A percentile compares a stretch with the other conserved stretches of the same genome.
These are phyloP conservation scores for Perca flavescens DNA, from an alignment of 2,113 vertebrate genomes.

Conservation along the genomic window DNA sequence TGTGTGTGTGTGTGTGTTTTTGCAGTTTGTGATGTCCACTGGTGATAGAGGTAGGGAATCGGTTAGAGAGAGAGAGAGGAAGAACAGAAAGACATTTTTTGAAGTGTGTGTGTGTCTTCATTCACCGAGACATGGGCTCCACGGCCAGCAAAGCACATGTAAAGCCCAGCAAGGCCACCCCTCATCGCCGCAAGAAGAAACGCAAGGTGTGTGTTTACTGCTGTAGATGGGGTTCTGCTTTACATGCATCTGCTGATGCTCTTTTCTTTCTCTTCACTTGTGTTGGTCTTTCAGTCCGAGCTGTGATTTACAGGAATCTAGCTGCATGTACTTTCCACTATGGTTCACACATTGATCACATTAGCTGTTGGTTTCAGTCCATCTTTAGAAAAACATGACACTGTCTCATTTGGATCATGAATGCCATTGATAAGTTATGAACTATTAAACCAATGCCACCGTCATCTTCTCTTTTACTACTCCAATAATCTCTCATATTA, in stretches of 20 bases:
- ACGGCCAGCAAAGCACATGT: slow-evolving; percentile 55
- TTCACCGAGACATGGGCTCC: slow-evolving; percentile 63
- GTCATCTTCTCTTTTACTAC: background rate
- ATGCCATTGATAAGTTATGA: background rate
- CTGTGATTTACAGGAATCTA: background rate
- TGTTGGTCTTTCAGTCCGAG: background rate
- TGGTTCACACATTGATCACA: background rate
- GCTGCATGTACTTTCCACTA: background rate
- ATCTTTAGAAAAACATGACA: background rate
- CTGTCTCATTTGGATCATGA: background rate
- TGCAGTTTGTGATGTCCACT: background rate
- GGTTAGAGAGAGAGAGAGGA: background rate
- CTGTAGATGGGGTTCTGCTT: background rate
- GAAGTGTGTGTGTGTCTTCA: background rate
- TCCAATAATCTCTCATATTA: background rate
- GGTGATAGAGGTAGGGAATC: background rate
- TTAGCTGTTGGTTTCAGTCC: background rate
- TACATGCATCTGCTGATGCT: background rate
- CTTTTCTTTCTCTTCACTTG: background rate
- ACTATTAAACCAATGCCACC: background rate
- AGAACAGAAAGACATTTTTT: slow-evolving; percentile 9
- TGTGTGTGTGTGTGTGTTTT: background rate
- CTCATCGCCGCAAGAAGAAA: slow-evolving; percentile 57
- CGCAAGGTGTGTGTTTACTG: slow-evolving; percentile 61
- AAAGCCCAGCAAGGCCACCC: slow-evolving; percentile 15